Evolutionary conservation across 2,797 vertebrate species (phyloP), one percentile per base, ranked within the genome.

Genomic region (Sciurus vulgaris): DNA sequence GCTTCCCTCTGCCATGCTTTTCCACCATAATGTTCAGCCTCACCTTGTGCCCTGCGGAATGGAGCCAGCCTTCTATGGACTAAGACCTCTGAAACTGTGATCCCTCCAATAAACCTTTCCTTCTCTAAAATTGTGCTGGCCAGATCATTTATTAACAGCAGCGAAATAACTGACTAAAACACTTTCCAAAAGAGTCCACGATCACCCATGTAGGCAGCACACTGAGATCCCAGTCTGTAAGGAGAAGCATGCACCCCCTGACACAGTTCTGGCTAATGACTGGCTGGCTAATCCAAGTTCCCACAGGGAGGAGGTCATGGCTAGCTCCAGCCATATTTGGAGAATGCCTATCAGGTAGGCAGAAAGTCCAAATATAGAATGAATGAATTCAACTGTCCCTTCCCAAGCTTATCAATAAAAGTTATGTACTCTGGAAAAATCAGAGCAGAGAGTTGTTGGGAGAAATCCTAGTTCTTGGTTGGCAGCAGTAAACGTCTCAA

Each of bases 171-270:
- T 47, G 44, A 47, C 44, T 44, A 44, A 44, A 44, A 44, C 44
- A 24, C 13, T 77, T 67, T 22, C 49, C 22, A 28, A 51, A 5
- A 14, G 82, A n/a, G 5, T 0, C 28, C 51, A 20, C 7, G 7
- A 11, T 4, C 8, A 67, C 44, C 30, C 0, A 2, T 7, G 20
- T 1, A 0, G 33, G 30, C 12, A 0, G 24, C 14, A 82, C 5
- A 11, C 41, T 51, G 20, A 13, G 12, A 74, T 4, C 15, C 38
- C 7, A 5, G 6, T 47, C 18, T 54, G 22, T 14, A 44, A 33
- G 14, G 6, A 65, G 26, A 95, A 41, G 33, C 69, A 38, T 30
- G 72, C 7, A 14, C 72, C 2, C 56, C 28, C 33, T 20, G 49
- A 9, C 76, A 33, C 15, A 20, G 14, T 35, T 33, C 56, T 7